Percentiles rank a stretch among this genome's conserved stretches.
These are phyloP conservation scores for Hydrocynus forskahlii DNA, from an alignment of 2,797 vertebrate genomes.

Conservation along the genomic window DNA sequence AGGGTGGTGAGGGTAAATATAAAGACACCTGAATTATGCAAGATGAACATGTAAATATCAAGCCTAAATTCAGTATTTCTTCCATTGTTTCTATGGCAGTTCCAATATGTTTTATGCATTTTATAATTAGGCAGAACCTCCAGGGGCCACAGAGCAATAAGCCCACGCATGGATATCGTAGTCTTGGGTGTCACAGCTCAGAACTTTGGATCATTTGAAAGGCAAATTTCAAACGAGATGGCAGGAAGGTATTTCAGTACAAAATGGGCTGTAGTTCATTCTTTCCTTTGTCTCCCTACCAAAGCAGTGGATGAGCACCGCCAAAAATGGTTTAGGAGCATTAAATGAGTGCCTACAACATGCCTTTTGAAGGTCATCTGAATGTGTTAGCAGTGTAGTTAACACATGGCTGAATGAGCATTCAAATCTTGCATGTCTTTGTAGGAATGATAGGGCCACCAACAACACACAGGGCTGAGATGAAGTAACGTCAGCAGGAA, in stretches of 20 bases:
- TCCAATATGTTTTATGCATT: slow-evolving; percentile 78
- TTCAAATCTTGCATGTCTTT: slow-evolving; percentile 35
- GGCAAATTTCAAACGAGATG: slow-evolving; percentile 62
- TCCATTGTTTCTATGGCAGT: slow-evolving; percentile 77
- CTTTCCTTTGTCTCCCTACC: slow-evolving; percentile 17
- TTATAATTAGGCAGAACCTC: slow-evolving; percentile 77
- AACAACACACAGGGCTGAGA: slow-evolving; percentile 24
- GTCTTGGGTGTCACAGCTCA: slow-evolving; percentile 58
- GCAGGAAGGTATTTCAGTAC: slow-evolving; percentile 36
- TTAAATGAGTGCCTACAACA: slow-evolving; percentile 20
- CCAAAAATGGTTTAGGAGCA: slow-evolving; percentile 20
- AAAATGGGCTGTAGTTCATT: slow-evolving; percentile 43
- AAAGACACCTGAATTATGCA: slow-evolving; percentile 77
- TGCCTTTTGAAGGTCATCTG: slow-evolving; percentile 32
- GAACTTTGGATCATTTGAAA: slow-evolving; percentile 69
- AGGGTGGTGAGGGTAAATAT: slow-evolving; percentile 69
- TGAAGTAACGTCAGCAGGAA: slow-evolving; percentile 27
- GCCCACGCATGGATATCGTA: slow-evolving; percentile 51
- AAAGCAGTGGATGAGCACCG: slow-evolving; percentile 10
- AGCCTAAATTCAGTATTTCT: slow-evolving; percentile 72
- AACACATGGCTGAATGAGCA: slow-evolving; percentile 39
- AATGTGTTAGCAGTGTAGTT: slow-evolving; percentile 26
- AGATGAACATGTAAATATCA: slow-evolving; percentile 79
- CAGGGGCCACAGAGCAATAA: slow-evolving; percentile 56
- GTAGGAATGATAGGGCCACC: neutral